phyloP scores from a whole-genome alignment of 2,797 vertebrate species.

The Halcyon smyrnensis region DNA sequence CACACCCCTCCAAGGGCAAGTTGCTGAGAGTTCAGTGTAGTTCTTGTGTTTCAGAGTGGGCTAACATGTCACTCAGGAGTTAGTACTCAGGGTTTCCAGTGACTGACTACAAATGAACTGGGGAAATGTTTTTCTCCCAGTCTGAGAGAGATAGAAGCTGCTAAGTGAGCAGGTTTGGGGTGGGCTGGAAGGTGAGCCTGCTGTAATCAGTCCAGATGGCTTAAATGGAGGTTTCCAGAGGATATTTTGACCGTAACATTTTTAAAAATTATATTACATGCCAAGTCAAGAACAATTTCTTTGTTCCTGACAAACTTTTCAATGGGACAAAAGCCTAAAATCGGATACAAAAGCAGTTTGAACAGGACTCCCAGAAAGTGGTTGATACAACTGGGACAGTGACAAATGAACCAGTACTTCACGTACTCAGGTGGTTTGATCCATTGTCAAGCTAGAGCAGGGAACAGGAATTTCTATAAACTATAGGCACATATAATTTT shows the following conservation, averaged over 20 bases:
- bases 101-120: background rate
- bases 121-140: background rate
- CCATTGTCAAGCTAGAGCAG: background rate
- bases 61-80: background rate
- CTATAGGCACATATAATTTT: background rate
- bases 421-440: background rate
- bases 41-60: background rate
- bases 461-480: background rate
- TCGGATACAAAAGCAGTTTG: background rate
- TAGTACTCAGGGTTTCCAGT: background rate
- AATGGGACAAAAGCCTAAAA: background rate
- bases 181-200: background rate
- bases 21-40: background rate
- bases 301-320: background rate
- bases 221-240: background rate
- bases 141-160: background rate
- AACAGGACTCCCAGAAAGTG: background rate
- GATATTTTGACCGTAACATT: background rate
- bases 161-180: background rate
- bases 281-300: background rate
- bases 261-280: background rate
- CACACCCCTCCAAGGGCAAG: background rate
- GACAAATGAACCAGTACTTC: background rate
- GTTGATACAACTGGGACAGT: background rate
- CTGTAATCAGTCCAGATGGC: background rate